These are phyloP conservation scores for Callinectes sapidus DNA, from an alignment of 2,888 invertebrate species.

Conservation along the genomic window DNA sequence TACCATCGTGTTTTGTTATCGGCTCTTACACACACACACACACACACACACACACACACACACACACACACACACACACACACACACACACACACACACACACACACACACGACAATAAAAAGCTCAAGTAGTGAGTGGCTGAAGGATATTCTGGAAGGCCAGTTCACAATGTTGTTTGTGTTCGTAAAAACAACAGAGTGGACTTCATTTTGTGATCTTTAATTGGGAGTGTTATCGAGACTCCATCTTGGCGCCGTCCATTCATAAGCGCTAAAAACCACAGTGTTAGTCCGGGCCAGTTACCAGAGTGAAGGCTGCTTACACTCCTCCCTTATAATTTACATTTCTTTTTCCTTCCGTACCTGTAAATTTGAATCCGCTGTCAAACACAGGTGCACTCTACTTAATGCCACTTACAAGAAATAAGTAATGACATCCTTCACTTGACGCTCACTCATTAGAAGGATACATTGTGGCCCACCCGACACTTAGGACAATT, in stretches of 20 bases:
- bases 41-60: background rate
- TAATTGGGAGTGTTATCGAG: background rate
- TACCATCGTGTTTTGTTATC: background rate
- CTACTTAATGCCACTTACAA: conserved; percentile 31
- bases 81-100: background rate
- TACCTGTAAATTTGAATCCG: conserved; percentile 1
- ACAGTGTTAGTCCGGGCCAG: background rate
- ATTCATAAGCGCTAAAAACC: background rate
- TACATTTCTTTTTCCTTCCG: background rate
- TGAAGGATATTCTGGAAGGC: background rate
- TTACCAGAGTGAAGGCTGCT: background rate
- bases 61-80: background rate
- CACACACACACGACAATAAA: background rate
- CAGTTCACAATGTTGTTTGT: background rate
- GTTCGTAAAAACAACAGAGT: background rate
- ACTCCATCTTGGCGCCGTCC: background rate
- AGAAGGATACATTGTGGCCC: conserved; percentile 12
- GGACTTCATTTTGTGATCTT: background rate
- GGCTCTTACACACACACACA: background rate
- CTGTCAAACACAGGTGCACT: conserved; percentile 22
- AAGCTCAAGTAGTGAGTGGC: background rate
- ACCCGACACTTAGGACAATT: conserved; percentile 27
- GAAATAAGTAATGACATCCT: conserved; percentile 36
- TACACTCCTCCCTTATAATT: background rate
- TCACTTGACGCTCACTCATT: conserved; percentile 22